These are phyloP conservation scores for Nyctalus aviator DNA, from an alignment of 2,797 vertebrate species.

Conservation along the genomic window DNA sequence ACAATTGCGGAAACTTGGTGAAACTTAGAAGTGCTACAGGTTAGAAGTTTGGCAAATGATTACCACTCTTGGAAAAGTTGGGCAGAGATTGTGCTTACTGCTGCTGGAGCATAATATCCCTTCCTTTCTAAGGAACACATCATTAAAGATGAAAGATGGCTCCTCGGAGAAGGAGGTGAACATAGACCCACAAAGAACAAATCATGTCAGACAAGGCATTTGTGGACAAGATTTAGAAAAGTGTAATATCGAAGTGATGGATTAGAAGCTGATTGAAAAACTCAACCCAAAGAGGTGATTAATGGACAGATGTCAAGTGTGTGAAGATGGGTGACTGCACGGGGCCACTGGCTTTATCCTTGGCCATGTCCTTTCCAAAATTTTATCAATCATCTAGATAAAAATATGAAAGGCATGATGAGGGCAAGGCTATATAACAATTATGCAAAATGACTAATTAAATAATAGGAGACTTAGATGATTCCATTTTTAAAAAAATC, in stretches of 20 bases:
- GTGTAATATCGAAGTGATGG: conserved; percentile 53
- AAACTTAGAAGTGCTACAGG: not conserved
- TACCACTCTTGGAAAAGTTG: conserved; percentile 8
- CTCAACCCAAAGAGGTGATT: conserved; percentile 41
- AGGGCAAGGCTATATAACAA: not conserved
- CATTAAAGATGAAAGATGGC: conserved; percentile 57
- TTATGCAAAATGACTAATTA: not conserved
- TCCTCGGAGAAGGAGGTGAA: conserved; percentile 49
- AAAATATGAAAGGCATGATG: not conserved
- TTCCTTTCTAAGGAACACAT: conserved; percentile 39
- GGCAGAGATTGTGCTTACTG: not conserved
- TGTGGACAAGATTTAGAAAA: conserved; percentile 64
- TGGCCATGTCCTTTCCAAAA: conserved; percentile 34
- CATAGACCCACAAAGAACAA: conserved; percentile 65
- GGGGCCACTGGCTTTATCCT: not conserved
- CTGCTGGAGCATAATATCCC: not conserved
- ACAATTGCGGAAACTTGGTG: not conserved
- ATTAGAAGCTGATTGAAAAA: conserved; percentile 62
- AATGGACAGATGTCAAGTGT: conserved; percentile 11
- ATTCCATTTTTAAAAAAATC: not conserved
- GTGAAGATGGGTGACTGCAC: not conserved
- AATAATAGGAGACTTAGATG: not conserved
- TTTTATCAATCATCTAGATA: not conserved
- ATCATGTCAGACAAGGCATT: conserved; percentile 46
- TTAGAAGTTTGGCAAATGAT: conserved; percentile 47